A percentile compares a stretch with the other conserved stretches of the same genome.
Evolutionary conservation across 2,888 invertebrate species (phyloP).

Genomic region (Platycheirus rosarum): DNA sequence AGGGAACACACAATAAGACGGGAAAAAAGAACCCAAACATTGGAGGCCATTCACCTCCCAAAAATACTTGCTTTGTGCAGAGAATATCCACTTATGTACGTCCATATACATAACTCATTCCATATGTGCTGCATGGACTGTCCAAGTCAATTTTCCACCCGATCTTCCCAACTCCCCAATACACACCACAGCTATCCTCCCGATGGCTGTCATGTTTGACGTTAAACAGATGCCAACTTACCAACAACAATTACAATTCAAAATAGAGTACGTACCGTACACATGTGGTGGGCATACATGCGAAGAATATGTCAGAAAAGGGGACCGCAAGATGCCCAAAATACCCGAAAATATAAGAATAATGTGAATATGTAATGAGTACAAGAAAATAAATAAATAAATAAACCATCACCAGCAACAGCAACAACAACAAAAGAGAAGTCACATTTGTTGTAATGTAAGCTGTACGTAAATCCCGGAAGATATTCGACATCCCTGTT

Average conservation of each 20-base stretch:
- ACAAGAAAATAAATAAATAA: conserved; percentile 20
- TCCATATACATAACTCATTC: conserved; percentile 47
- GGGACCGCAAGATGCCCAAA: conserved; percentile 33
- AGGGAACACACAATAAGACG: conserved; percentile 60
- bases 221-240: conserved; percentile 66
- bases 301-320: conserved; percentile 21
- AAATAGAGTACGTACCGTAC: conserved; percentile 56
- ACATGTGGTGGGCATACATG: conserved; percentile 14
- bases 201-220: conserved; percentile 53
- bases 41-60: conserved; percentile 80
- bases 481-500: conserved; percentile 43
- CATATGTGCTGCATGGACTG: conserved; percentile 36
- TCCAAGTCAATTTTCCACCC: conserved; percentile 40
- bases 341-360: conserved; percentile 63
- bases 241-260: conserved; percentile 72
- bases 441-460: conserved; percentile 26
- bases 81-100: no score
- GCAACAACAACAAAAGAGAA: conserved; percentile 33
- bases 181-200: neutral
- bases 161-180: neutral
- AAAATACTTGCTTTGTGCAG: conserved; percentile 75
- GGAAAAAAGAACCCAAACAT: conserved; percentile 76
- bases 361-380: conserved; percentile 75
- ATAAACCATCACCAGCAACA: conserved; percentile 2
- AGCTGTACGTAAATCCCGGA: conserved; percentile 21